Base-by-base conservation (phyloP, 2,797 vertebrate genomes). In the Discoglossus pictus region DNA sequence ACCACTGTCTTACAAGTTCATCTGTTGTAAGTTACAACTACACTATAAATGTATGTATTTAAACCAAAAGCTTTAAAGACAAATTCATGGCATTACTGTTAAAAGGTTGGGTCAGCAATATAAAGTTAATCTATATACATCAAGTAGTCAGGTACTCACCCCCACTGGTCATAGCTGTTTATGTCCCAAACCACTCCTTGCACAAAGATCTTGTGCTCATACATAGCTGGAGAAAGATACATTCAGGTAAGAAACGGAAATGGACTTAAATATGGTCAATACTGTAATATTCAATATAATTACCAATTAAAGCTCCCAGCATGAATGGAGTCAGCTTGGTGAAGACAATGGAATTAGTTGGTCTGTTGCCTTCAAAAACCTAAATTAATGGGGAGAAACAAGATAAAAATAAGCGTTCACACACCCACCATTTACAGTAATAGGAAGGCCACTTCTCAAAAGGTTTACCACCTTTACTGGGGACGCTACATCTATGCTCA, bases 101-200 rank as follows among this genome's bases (percentile, higher is more conserved):
- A n/a, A n/a, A n/a, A n/a, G n/a, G n/a, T n/a, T n/a, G n/a, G n/a
- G n/a, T n/a, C n/a, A n/a, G n/a, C n/a, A n/a, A n/a, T n/a, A n/a
- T n/a, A n/a, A n/a, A n/a, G n/a, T n/a, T n/a, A n/a, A n/a, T n/a
- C n/a, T n/a, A n/a, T n/a, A n/a, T n/a, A n/a, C n/a, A n/a, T n/a
- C n/a, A n/a, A n/a, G n/a, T n/a, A n/a, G n/a, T n/a, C 1, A 1
- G 9, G 38, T 53, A 87, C 96, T 96, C 81, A 99, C 97, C 97
- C 97, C 97, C 97, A 98, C 82, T 99, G 97, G 84, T 99, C 97
- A 40, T 96, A 99, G 76, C 96, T 99, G 91, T 99, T 99, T 80
- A 99, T 93, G 72, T 98, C 95, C 97, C 97, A 99, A 77, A 99
- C 88, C 35, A 94, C 20, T 21, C 97, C 97, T 87, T 99, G 97